Conservation (phyloP, 2,888 invertebrate species). For the Galeopsomyia nigrocyanea region DNA sequence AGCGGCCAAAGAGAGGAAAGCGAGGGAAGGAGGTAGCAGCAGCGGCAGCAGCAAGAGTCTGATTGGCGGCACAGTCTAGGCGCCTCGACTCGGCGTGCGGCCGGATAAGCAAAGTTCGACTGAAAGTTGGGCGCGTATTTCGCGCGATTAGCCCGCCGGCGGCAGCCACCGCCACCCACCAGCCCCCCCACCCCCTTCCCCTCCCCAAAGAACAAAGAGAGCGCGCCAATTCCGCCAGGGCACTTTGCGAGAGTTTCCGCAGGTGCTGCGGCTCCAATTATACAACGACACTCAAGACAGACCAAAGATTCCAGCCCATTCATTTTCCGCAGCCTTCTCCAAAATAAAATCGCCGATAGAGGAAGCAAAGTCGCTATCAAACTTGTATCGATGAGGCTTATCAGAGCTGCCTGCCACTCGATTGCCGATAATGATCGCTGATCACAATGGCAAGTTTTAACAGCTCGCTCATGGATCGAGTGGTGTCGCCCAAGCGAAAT, state of each 20-base stretch:
- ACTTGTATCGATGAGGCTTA: too few relatives aligned
- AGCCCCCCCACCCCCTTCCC: background rate
- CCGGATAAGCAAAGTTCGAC: slow-evolving; percentile 10
- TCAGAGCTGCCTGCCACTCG: slow-evolving; percentile 13
- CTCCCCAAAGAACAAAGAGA: slow-evolving; percentile 14
- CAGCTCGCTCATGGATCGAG: background rate
- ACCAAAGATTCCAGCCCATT: too few relatives aligned
- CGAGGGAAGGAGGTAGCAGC: background rate
- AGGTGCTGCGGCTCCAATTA: background rate
- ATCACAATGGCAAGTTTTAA: too few relatives aligned
- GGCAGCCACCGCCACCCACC: slow-evolving; percentile 1
- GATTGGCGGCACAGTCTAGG: slow-evolving; percentile 14
- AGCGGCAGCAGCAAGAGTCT: background rate
- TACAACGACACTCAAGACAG: too few relatives aligned
- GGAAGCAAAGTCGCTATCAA: too few relatives aligned
- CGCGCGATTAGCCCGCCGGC: slow-evolving; percentile 7
- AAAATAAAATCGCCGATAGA: too few relatives aligned
- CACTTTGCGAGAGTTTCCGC: slow-evolving; percentile 10
- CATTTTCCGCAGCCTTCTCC: too few relatives aligned
- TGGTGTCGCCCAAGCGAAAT: background rate
- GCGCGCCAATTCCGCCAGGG: slow-evolving; percentile 20
- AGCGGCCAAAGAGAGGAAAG: slow-evolving; percentile 5
- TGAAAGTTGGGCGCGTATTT: slow-evolving; percentile 17
- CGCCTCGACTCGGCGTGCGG: background rate
- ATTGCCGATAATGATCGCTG: too few relatives aligned